Base-by-base conservation (phyloP, 2,797 vertebrate species). In the Luscinia luscinia region DNA sequence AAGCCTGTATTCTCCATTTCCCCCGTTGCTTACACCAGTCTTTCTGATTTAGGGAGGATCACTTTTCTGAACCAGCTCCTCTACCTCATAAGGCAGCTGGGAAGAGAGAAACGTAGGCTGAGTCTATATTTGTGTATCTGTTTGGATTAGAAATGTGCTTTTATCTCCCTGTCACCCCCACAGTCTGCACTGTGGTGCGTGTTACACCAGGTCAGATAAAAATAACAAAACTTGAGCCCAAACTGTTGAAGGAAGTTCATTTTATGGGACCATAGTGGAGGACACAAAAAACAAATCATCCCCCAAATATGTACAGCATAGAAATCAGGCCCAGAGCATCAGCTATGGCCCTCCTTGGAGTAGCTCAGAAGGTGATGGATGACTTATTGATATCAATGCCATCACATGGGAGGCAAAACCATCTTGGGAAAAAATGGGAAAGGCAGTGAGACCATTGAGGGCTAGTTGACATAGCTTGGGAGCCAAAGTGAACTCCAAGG, bases 81-180 rank as follows among this genome's bases (percentile, higher is more conserved):
- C 87, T 93, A 92, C 84, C 87, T 84, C 92, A 59, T 40, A 67
- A 76, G 81, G 84, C 81, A 90, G 28, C 78, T 93, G 87, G 51
- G 59, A 95, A 92, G 89, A 90, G 63, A 59, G 68, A 79, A 93
- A 84, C 6, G 77, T 78, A 61, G 90, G 90, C 64, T 93, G 79
- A 70, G 46, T 68, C 93, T 93, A 46, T 85, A 95, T 93, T 59
- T 85, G 64, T 14, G 0, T 46, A 61, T 84, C 43, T 85, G 52
- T 94, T 82, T 63, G 73, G 68, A 67, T 93, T 85, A 84, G 73
- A 90, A 95, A 91, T n/a, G 49, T 49, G 28, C 43, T 89, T 94
- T 93, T 85, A 80, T 80, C 52, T 93, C 79, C 73, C 79, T 83
- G 2, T 64, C 83, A 91, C 57, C 85, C 84, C 82, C 93, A 89